Base-by-base conservation (phyloP, 2,888 invertebrate genomes). In the Drosophila merina region DNA sequence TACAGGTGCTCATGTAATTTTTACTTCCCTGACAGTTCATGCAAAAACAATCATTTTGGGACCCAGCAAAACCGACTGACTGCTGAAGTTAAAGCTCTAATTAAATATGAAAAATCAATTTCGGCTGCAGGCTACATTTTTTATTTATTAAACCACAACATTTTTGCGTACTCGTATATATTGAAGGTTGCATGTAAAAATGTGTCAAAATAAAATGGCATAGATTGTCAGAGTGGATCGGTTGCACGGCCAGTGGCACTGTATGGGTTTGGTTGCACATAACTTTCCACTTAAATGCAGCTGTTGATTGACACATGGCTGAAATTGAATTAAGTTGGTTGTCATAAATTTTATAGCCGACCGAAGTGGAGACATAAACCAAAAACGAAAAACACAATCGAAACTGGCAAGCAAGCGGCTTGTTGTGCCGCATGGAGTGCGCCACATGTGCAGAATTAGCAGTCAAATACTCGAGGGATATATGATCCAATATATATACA, bases 221-320 rank as follows among this genome's bases (percentile, higher is more conserved):
- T 31, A 54, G 70, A 51, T 38, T 51, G 31, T 31, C 25, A 50
- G 31, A 38, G 4, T 42, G 20, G 48, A 40, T 48, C 57, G 44
- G 49, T 38, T 45, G 36, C n/a, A 36, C n/a, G 57, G 28, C 54
- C 44, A 6, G 12, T 28, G 14, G 49, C 5, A 59, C 56, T 12
- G 56, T 6, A 33, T 60, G 64, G 47, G 66, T 56, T 51, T 26
- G 57, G 49, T 48, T 76, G 66, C 86, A 85, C 77, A 82, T 83
- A 72, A 74, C 76, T 79, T 82, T 85, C 70, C 78, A 82, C 83
- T 82, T 74, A 85, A 82, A 74, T 85, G 86, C 83, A 82, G 72
- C 83, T 74, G 74, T 63, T 85, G 86, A 85, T 85, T 85, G 82
- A 79, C 82, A 83, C 78, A 78, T 78, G 78, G 77, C 78, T 72